A percentile compares a stretch with the other conserved stretches of the same genome.
Conservation (phyloP, 2,888 invertebrate species). For the Stratiomys singularior region DNA sequence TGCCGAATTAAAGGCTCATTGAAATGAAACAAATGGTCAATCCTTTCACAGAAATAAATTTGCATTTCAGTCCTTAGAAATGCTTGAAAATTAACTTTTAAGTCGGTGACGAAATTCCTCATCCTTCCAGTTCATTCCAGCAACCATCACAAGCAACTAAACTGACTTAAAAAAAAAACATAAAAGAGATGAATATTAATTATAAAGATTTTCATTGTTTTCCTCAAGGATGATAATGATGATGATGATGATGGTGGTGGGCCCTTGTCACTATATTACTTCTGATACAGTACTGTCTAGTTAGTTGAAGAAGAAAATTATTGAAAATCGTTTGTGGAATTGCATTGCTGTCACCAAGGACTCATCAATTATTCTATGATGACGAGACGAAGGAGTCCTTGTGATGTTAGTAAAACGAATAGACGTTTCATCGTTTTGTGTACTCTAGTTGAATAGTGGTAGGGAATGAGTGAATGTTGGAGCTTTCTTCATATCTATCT, state of each 20-base stretch:
- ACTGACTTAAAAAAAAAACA: not conserved
- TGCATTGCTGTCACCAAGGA: slow-evolving; percentile 46
- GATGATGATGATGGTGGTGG: too few species aligned
- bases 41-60: too few species aligned
- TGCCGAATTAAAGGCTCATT: too few species aligned
- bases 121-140: too few species aligned
- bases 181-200: not conserved
- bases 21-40: too few species aligned
- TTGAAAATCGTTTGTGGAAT: slow-evolving; percentile 45
- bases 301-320: slow-evolving; percentile 23
- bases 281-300: not conserved
- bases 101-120: too few species aligned
- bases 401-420: not conserved
- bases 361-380: slow-evolving; percentile 50
- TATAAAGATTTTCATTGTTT: not conserved
- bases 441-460: not conserved
- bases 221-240: too few species aligned
- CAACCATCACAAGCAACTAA: not conserved
- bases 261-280: too few species aligned
- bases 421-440: slow-evolving; percentile 5
- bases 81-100: too few species aligned
- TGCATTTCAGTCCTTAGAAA: too few species aligned
- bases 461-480: too few species aligned
- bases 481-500: not conserved
- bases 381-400: slow-evolving; percentile 9